Conservation (phyloP, 2,797 vertebrate species). For the Moxostoma hubbsi region DNA sequence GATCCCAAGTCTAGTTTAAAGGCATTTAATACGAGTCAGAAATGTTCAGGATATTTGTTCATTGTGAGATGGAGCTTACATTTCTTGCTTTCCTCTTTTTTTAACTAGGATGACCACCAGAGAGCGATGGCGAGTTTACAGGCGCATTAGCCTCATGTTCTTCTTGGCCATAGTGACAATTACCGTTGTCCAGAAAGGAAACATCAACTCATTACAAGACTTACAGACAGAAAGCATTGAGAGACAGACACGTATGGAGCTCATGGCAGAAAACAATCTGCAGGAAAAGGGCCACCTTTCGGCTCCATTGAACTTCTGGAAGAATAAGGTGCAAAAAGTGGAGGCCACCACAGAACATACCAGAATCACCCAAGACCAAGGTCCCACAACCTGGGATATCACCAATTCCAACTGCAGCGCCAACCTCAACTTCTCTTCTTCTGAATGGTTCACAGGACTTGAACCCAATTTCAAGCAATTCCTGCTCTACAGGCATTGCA, state of each 20-base stretch:
- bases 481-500: constrained; percentile 90
- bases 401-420: constrained; percentile 84
- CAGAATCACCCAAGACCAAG: not conserved
- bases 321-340: constrained; percentile 53
- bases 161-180: constrained; percentile 83
- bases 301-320: constrained; percentile 81
- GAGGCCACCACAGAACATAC: constrained; percentile 12
- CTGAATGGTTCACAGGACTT: constrained; percentile 84
- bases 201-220: constrained; percentile 71
- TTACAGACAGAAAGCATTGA: constrained; percentile 76
- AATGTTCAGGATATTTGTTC: not conserved
- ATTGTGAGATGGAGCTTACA: not conserved
- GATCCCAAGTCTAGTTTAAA: no score
- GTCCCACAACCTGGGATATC: constrained; percentile 82
- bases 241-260: constrained; percentile 67
- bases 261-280: constrained; percentile 43
- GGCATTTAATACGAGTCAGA: no score
- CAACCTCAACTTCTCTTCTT: constrained; percentile 84
- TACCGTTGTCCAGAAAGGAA: constrained; percentile 84
- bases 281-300: constrained; percentile 57
- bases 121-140: constrained; percentile 82
- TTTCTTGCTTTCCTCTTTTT: constrained; percentile 11
- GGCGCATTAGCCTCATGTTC: constrained; percentile 79
- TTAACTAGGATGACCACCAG: constrained; percentile 79
- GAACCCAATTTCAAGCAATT: constrained; percentile 90